These are phyloP conservation scores for Scleropages formosus DNA, from an alignment of 2,797 vertebrate species.

Conservation along the genomic window DNA sequence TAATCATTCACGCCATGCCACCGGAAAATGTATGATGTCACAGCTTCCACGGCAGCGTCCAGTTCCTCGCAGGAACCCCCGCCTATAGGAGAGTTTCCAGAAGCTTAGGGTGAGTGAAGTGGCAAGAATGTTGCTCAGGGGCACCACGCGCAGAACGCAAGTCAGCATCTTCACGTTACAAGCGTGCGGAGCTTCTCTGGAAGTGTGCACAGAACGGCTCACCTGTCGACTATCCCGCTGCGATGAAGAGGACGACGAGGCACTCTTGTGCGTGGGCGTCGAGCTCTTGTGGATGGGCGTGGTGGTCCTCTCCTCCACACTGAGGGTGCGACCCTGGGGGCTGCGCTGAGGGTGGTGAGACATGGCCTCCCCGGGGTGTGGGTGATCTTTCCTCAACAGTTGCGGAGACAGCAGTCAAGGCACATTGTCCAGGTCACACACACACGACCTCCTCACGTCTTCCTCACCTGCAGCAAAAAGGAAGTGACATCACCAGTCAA, in stretches of 20 bases:
- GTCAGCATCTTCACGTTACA: too few relatives aligned
- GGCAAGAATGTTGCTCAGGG: too few relatives aligned
- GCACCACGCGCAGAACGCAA: too few relatives aligned
- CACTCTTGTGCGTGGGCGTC: constrained; percentile 93
- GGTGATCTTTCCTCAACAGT: constrained; percentile 54
- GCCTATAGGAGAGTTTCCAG: too few relatives aligned
- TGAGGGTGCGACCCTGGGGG: constrained; percentile 76
- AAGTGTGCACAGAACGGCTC: constrained; percentile 42
- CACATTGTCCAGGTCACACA: constrained; percentile 49
- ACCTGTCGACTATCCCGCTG: constrained; percentile 96
- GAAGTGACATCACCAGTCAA: constrained; percentile 10
- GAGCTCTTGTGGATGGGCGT: constrained; percentile 81
- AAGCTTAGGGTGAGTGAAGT: too few relatives aligned
- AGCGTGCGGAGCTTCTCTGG: too few relatives aligned
- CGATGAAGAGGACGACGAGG: constrained; percentile 86
- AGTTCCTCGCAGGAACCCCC: constrained; percentile 41
- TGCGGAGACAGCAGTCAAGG: constrained; percentile 43
- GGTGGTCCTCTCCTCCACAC: constrained; percentile 85
- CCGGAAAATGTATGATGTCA: constrained; percentile 66
- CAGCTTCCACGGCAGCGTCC: constrained; percentile 59
- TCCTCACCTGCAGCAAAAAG: constrained; percentile 58
- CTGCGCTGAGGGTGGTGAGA: constrained; percentile 66
- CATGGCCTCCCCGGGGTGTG: constrained; percentile 52
- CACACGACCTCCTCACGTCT: constrained; percentile 42
- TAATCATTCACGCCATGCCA: constrained; percentile 58